Percentiles rank a stretch among this genome's conserved stretches.
Conservation (phyloP, 2,888 invertebrate genomes). For the Mesorhabditis belari region DNA sequence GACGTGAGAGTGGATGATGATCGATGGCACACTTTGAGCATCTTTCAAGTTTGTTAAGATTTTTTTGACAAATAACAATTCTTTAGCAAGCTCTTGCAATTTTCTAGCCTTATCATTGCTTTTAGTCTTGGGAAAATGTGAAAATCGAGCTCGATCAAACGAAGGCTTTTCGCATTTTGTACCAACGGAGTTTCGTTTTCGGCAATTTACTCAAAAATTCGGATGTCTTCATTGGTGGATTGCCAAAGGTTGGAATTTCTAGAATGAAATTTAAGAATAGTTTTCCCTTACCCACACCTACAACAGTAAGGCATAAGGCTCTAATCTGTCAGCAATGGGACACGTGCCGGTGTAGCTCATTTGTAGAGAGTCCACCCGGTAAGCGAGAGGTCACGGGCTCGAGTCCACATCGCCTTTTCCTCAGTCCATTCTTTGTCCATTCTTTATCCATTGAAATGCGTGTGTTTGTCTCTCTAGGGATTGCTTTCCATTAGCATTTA, state of each 20-base stretch:
- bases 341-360: no score
- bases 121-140: constrained; percentile 51
- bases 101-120: not conserved
- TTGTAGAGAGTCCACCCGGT: no score
- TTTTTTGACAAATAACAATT: not conserved
- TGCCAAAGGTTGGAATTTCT: constrained; percentile 65
- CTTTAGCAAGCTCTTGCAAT: not conserved
- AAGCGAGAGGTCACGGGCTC: no score
- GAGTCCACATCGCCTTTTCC: no score
- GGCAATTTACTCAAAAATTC: constrained; percentile 80
- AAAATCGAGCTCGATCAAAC: constrained; percentile 49
- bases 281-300: no score
- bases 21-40: constrained; percentile 80
- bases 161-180: constrained; percentile 58
- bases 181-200: constrained; percentile 79
- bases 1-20: constrained; percentile 72
- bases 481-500: no score
- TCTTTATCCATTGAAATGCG: no score
- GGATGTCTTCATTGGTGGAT: constrained; percentile 90
- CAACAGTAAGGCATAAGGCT: no score
- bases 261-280: no score
- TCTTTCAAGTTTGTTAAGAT: constrained; percentile 59
- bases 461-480: no score
- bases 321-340: no score
- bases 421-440: no score